Evolutionary conservation across 2,113 vertebrate genomes (phyloP).

Genomic region (Engystomops pustulosus): DNA sequence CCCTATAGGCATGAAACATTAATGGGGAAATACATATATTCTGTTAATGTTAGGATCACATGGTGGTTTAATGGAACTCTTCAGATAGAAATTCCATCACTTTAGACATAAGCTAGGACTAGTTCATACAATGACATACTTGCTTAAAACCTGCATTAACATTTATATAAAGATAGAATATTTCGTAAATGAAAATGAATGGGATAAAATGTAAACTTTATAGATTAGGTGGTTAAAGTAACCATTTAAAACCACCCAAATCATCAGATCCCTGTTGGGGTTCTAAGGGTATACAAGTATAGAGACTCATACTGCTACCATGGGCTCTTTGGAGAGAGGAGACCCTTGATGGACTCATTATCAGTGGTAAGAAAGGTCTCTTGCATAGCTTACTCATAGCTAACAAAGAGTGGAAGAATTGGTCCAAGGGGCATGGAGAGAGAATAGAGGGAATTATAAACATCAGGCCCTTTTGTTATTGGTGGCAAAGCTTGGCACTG

Average conservation of each 20-base stretch:
- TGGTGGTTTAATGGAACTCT: too few species aligned
- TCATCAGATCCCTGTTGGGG: neutral
- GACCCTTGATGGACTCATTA: neutral
- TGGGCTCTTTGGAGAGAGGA: neutral
- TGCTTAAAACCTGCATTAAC: too few species aligned
- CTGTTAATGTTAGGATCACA: too few species aligned
- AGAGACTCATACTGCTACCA: neutral
- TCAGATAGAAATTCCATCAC: too few species aligned
- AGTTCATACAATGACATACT: too few species aligned
- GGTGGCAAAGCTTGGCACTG: neutral
- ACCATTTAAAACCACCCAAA: neutral
- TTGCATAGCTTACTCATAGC: neutral
- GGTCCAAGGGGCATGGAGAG: neutral
- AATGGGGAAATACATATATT: too few species aligned
- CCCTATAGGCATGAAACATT: neutral
- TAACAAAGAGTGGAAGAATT: neutral
- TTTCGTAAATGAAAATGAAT: too few species aligned
- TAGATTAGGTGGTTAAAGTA: neutral
- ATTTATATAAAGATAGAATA: neutral
- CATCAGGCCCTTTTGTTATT: neutral
- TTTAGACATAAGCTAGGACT: too few species aligned
- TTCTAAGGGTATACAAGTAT: neutral
- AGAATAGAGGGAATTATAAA: neutral
- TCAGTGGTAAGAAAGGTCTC: neutral
- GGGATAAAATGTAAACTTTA: neutral